Evolutionary conservation across 2,797 vertebrate genomes (phyloP), one percentile per base, ranked within the genome.

Genomic region (Hydrophis major): DNA sequence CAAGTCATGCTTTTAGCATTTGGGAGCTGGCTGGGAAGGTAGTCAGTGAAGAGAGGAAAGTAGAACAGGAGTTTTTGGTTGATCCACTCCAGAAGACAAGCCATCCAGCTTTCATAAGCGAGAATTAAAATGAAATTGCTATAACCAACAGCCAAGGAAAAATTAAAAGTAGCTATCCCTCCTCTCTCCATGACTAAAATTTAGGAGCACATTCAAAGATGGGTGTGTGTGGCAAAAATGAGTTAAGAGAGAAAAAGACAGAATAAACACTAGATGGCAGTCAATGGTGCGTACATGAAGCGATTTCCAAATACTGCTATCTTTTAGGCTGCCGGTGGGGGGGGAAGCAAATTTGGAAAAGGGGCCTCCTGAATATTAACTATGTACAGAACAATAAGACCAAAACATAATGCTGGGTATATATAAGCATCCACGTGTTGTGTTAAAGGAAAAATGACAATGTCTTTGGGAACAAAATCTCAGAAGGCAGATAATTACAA

Each of bases 181-280:
- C 4, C 37, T 8, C 42, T 25, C 60, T 1, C 74, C 55, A 56
- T 88, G 20, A 92, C 78, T 25, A 83, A 83, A 18, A 50, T 87
- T 69, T 50, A 22, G 59, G n/a, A 87, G 66, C 0, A 4, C 20
- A 27, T 42, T 28, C 4, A 4, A n/a, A 8, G n/a, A 12, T 2
- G 22, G 32, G 25, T 7, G 50, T 60, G 18, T 32, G 10, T 47
- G 12, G 5, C 42, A 14, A 27, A 8, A 60, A 27, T 10, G 6
- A 88, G 57, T 47, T 27, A 18, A 4, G 60, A n/a, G 22, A 60
- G 32, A 42, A 7, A 61, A 53, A 88, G 47, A 3, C 10, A 86
- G 57, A 37, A 18, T 37, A 83, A 86, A 91, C 90, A 59, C 93
- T 93, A 93, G 93, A 63, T 93, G 90, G 93, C 93, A 89, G 93